Evolutionary conservation across 2,113 vertebrate species (phyloP), one percentile per base, ranked within the genome.

Genomic region (Nothoprocta pentlandii): DNA sequence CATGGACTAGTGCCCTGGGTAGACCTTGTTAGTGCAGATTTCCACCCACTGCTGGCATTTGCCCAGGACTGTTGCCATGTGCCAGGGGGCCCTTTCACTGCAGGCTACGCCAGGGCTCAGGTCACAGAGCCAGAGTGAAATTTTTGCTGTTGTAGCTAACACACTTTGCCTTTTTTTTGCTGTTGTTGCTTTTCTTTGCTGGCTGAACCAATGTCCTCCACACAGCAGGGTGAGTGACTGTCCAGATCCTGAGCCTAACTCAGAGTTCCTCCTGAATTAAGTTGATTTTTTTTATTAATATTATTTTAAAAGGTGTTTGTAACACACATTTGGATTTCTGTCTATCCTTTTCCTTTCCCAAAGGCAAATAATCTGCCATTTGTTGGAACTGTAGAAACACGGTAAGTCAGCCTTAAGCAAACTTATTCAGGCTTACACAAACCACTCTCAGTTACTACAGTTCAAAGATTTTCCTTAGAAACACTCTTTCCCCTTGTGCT

Each of bases 1-100:
- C 82, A 51, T 19, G 16, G 47, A 64, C 5, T 32, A 69, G 10
- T 83, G 85, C 63, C n/a, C 39, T 2, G 0, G 42, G 56, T 42
- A 79, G 36, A 15, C 53, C 47, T 80, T 0, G 0, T 19, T 85
- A 32, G 4, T 0, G 5, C 39, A 56, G 42, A 82, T 93, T 93
- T 85, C 44, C 19, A 90, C 28, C 25, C 1, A 0, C 67, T 73
- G 34, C 15, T 0, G 2, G 3, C 0, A 1, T 79, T 82, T 5
- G 1, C 28, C 64, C 58, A 61, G 62, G 67, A 54, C 8, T 16
- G 54, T 16, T 56, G 54, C 26, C 28, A 16, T 30, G 54, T 58
- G 54, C 28, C 30, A 58, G 32, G 54, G 54, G 28, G 16, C 54
- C 30, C 30, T 30, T 56, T 32, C 54, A 32, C 28, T 32, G 30